Conservation (phyloP, 2,113 vertebrate genomes). For the Rhinopomastus cyanomelas region DNA sequence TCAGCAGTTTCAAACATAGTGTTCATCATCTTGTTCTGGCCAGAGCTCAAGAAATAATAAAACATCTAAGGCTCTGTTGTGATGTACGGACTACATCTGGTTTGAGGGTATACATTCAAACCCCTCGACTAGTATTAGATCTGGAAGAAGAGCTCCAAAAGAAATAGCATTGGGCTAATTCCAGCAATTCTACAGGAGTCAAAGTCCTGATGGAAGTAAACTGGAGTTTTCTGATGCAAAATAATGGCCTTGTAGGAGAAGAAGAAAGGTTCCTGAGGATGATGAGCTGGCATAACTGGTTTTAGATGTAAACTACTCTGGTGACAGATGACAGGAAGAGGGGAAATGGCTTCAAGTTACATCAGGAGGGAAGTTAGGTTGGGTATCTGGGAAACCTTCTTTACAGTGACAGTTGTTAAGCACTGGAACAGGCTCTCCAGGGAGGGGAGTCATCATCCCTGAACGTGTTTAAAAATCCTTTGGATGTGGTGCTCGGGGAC, state of each 20-base stretch:
- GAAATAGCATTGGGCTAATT: neutral
- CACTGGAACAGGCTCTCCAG: no score
- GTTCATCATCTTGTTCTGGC: slow-evolving; percentile 64
- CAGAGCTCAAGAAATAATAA: slow-evolving; percentile 57
- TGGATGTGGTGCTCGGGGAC: no score
- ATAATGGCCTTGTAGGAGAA: neutral
- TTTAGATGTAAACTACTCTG: neutral
- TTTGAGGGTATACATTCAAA: slow-evolving; percentile 32
- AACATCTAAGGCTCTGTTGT: slow-evolving; percentile 65
- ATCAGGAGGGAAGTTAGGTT: no score
- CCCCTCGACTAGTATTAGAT: neutral
- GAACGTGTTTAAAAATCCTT: no score
- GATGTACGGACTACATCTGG: slow-evolving; percentile 45
- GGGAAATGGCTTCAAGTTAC: no score
- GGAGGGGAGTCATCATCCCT: no score
- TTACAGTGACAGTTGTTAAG: no score
- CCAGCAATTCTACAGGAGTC: neutral
- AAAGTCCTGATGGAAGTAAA: neutral
- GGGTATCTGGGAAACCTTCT: no score
- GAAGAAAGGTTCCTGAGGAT: neutral
- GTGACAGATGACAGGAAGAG: no score
- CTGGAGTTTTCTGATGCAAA: neutral
- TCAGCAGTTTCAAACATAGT: slow-evolving; percentile 67
- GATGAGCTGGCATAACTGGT: neutral
- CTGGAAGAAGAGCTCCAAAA: neutral